phyloP scores from a whole-genome alignment of 2,797 vertebrate genomes.

The Sternarchorhynchus goeldii region DNA sequence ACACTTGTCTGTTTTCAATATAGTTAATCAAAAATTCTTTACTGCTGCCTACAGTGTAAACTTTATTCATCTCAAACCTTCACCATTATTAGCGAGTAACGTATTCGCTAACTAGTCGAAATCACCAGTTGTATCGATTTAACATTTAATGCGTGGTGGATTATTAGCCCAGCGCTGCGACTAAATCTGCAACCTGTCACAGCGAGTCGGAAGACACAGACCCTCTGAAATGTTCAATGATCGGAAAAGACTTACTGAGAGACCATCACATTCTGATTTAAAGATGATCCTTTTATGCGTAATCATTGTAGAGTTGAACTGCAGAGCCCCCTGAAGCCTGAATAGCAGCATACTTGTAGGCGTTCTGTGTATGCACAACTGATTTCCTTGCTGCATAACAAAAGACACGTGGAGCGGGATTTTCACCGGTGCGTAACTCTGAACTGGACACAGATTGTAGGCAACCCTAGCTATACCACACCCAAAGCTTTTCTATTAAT shows the following conservation, averaged over 20 bases:
- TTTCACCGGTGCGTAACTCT: not conserved
- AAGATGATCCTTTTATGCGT: not conserved
- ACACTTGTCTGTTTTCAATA: not conserved
- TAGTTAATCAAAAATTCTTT: too few relatives aligned
- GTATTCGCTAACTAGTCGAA: not conserved
- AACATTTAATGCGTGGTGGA: not conserved
- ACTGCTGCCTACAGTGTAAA: not conserved
- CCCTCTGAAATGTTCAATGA: not conserved
- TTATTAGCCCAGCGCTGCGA: not conserved
- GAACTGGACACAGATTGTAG: not conserved
- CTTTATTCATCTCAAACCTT: too few relatives aligned
- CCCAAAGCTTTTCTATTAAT: too few relatives aligned
- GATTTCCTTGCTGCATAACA: slow-evolving; percentile 36
- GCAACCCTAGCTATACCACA: not conserved
- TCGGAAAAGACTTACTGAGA: not conserved
- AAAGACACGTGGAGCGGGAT: slow-evolving; percentile 53
- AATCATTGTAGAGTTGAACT: not conserved
- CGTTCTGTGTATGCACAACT: not conserved
- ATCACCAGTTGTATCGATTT: not conserved
- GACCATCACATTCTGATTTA: not conserved
- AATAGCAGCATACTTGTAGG: not conserved
- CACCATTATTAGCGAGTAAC: too few relatives aligned
- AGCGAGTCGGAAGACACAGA: slow-evolving; percentile 9
- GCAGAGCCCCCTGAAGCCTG: slow-evolving; percentile 15
- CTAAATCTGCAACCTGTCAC: slow-evolving; percentile 7